Conservation (phyloP, 2,797 vertebrate genomes). For the Oryzias sinensis region DNA sequence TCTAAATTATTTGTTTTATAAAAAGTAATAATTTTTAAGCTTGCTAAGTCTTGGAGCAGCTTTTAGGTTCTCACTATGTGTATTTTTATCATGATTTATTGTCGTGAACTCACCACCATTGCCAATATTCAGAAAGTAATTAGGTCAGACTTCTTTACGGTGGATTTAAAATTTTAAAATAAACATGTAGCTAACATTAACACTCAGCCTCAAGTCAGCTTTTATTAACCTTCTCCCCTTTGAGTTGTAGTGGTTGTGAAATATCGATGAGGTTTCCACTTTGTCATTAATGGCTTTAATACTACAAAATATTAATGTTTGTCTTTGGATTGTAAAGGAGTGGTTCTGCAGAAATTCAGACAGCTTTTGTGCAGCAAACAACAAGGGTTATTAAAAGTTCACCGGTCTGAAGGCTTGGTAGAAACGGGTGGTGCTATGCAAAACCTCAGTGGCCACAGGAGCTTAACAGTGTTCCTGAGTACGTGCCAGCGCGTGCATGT, state of each 20-base stretch:
- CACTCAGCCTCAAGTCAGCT: not conserved
- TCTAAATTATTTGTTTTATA: constrained; percentile 21
- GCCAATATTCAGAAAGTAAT: constrained; percentile 13
- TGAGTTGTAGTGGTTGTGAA: constrained; percentile 18
- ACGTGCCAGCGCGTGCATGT: constrained; percentile 13
- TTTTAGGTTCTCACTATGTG: constrained; percentile 9
- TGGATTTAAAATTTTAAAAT: constrained; percentile 25
- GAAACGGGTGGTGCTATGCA: constrained; percentile 31
- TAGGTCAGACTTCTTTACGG: constrained; percentile 20
- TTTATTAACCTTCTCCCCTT: constrained; percentile 7
- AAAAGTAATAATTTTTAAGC: not conserved
- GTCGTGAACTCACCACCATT: not conserved
- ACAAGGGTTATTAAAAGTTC: constrained; percentile 51
- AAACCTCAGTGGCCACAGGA: constrained; percentile 21
- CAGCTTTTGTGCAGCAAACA: constrained; percentile 10
- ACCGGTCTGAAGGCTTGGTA: constrained; percentile 30
- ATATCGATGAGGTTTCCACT: constrained; percentile 2
- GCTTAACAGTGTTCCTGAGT: constrained; percentile 1
- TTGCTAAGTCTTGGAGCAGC: not conserved
- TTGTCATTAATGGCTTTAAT: constrained; percentile 12
- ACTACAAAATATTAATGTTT: constrained; percentile 16
- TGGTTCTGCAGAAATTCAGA: constrained; percentile 14
- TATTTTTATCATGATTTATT: constrained; percentile 4
- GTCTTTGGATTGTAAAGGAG: not conserved
- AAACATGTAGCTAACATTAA: constrained; percentile 23